Evolutionary conservation across 2,888 invertebrate species (phyloP).

Genomic region (Dioctria rufipes): DNA sequence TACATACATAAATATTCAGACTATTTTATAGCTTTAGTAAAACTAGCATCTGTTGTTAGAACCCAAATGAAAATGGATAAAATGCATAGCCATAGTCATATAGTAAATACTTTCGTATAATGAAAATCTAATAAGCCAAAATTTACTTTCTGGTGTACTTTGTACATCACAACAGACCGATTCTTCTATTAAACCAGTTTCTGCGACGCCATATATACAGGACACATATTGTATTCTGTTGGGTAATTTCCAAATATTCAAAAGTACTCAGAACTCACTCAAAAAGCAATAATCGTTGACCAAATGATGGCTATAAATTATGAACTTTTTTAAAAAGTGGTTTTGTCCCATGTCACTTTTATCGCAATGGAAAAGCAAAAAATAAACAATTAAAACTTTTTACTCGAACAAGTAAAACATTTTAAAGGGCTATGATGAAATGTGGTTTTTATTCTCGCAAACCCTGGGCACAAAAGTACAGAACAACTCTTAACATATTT

Average conservation of each 20-base stretch:
- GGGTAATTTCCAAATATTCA: constrained; percentile 1
- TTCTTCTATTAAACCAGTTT: too few relatives aligned
- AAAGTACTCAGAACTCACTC: constrained; percentile 37
- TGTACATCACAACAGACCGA: too few relatives aligned
- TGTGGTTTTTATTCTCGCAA: not conserved
- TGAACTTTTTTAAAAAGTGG: constrained; percentile 60
- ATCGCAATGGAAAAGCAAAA: constrained; percentile 38
- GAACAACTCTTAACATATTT: constrained; percentile 7
- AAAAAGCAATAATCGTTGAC: constrained; percentile 65
- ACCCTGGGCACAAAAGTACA: not conserved
- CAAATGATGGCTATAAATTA: constrained; percentile 70
- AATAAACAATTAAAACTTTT: constrained; percentile 50
- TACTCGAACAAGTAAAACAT: constrained; percentile 32
- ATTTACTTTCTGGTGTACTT: too few relatives aligned
- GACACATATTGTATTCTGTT: too few relatives aligned
- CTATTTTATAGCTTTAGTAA: too few relatives aligned
- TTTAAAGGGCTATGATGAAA: constrained; percentile 18
- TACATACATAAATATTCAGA: too few relatives aligned
- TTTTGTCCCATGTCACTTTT: constrained; percentile 43
- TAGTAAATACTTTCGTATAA: too few relatives aligned
- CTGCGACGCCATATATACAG: too few relatives aligned
- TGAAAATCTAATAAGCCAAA: too few relatives aligned
- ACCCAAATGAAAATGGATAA: too few relatives aligned
- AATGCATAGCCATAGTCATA: too few relatives aligned
- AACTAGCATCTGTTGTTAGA: too few relatives aligned